Conservation (phyloP, 2,113 vertebrate genomes). For the Etheostoma cragini region DNA sequence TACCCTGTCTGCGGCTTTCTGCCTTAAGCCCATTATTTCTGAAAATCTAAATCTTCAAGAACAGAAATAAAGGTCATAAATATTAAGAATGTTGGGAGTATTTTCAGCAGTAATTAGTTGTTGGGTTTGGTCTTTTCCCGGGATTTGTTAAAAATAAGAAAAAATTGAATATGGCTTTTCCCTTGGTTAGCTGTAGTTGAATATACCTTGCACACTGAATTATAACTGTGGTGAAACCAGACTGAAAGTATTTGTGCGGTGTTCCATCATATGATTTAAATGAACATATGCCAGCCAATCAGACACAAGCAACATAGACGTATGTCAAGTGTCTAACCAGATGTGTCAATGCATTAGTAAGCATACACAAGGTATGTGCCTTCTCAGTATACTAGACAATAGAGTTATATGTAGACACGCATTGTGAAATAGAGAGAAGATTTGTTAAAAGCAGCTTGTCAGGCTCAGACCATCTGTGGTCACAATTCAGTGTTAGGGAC, state of each 20-base stretch:
- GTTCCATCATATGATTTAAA: neutral
- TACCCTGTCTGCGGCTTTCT: neutral
- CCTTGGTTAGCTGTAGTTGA: conserved; percentile 11
- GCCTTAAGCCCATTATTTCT: neutral
- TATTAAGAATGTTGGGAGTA: neutral
- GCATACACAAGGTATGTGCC: conserved; percentile 28
- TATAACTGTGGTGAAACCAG: neutral
- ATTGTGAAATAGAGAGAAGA: conserved; percentile 24
- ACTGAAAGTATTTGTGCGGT: neutral
- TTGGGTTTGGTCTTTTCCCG: neutral
- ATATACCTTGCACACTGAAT: neutral
- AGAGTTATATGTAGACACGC: conserved; percentile 24
- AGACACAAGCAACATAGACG: neutral
- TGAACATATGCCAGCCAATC: neutral
- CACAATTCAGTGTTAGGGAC: conserved; percentile 23
- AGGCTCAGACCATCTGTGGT: conserved; percentile 20
- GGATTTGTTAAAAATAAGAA: neutral
- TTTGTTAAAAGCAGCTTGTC: conserved; percentile 17
- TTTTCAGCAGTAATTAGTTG: neutral
- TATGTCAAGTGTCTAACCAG: neutral
- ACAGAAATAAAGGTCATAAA: neutral
- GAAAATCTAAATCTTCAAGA: neutral
- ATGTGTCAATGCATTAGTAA: conserved; percentile 4
- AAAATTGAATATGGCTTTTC: neutral
- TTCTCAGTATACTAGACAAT: conserved; percentile 24